A percentile compares a stretch with the other conserved stretches of the same genome.
Evolutionary conservation across 1,140 invertebrate genomes (phyloP).

Genomic region (Aplysia californica): DNA sequence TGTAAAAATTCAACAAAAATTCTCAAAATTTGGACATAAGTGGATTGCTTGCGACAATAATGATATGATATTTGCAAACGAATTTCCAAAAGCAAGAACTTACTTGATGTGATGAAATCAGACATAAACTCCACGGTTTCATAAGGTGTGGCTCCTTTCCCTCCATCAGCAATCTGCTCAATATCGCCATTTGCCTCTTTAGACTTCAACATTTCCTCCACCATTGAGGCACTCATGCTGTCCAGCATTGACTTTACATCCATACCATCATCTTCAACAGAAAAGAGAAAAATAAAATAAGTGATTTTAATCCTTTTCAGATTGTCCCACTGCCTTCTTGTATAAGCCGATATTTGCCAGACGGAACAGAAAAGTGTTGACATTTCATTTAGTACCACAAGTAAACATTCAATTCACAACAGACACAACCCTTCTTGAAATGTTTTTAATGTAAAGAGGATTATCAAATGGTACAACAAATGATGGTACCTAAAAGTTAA

Average conservation of each 20-base stretch:
- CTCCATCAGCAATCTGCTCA: constrained; percentile 21
- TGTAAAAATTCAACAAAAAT: neutral
- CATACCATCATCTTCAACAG: constrained; percentile 14
- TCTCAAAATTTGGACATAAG: no score
- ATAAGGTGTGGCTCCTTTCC: constrained; percentile 22
- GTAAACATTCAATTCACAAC: no score
- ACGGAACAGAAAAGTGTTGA: no score
- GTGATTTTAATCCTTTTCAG: no score
- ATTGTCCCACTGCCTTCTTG: no score
- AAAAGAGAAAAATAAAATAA: neutral
- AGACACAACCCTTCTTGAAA: no score
- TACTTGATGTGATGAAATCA: constrained; percentile 25
- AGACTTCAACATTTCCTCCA: constrained; percentile 21
- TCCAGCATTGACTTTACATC: constrained; percentile 23
- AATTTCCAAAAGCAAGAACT: constrained; percentile 3
- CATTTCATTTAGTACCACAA: no score
- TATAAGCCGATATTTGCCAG: no score
- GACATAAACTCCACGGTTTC: constrained; percentile 27
- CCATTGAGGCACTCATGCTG: constrained; percentile 30
- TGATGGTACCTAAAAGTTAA: no score
- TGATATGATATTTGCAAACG: no score
- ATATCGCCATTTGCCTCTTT: constrained; percentile 14
- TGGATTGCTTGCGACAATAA: neutral
- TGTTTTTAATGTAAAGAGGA: no score
- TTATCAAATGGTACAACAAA: no score